Percentiles rank a stretch among this genome's conserved stretches.
phyloP scores from a whole-genome alignment of 2,113 vertebrate genomes.

The Chunga burmeisteri region DNA sequence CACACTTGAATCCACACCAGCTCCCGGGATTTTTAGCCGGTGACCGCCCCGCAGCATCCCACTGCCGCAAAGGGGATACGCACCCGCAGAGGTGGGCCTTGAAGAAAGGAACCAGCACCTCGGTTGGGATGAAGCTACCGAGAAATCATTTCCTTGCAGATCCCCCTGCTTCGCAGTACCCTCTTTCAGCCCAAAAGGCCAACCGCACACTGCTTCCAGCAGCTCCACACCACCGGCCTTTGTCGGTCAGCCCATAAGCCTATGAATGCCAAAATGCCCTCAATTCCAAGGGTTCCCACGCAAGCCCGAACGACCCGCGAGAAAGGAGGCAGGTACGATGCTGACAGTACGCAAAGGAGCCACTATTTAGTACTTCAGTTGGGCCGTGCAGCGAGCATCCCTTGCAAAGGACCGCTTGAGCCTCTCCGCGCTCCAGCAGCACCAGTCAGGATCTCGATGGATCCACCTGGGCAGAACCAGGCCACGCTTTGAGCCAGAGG shows the following conservation, averaged over 20 bases:
- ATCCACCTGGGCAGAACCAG: neutral
- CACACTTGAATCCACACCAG: neutral
- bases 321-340: no score
- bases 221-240: neutral
- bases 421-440: neutral
- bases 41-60: neutral
- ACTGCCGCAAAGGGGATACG: rapidly evolving
- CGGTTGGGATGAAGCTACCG: neutral
- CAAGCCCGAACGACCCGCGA: neutral
- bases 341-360: neutral
- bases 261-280: neutral
- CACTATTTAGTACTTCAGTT: no score
- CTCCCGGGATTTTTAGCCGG: neutral
- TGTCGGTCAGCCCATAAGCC: neutral
- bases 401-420: neutral
- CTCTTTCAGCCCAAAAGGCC: neutral
- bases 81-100: neutral
- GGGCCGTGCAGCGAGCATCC: neutral
- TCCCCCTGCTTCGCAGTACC: no score
- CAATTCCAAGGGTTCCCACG: neutral
- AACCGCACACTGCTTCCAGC: neutral
- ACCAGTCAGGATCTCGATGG: neutral
- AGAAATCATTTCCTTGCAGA: neutral
- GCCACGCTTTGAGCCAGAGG: neutral
- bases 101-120: neutral